phyloP scores from a whole-genome alignment of 1,140 invertebrate genomes.

The Stenopsyche tienmushanensis region DNA sequence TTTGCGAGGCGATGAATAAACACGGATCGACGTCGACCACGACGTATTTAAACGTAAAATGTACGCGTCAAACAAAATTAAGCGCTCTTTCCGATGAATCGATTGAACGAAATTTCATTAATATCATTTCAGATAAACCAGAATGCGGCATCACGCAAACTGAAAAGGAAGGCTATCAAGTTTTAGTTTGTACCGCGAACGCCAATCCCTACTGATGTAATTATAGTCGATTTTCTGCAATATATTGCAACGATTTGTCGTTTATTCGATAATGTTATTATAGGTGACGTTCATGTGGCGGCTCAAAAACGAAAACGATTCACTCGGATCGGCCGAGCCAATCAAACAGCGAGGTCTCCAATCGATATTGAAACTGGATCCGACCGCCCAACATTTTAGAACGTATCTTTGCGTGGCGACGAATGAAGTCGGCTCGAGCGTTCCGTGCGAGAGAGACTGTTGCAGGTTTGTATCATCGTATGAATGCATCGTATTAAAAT shows the following conservation, averaged over 20 bases:
- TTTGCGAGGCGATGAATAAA: constrained; percentile 74
- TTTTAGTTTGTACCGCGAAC: constrained; percentile 75
- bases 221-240: constrained; percentile 16
- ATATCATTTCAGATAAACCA: constrained; percentile 69
- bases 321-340: constrained; percentile 60
- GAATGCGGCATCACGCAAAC: constrained; percentile 77
- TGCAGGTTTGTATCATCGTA: too few species aligned
- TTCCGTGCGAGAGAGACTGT: constrained; percentile 78
- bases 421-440: constrained; percentile 75
- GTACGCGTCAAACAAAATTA: constrained; percentile 68
- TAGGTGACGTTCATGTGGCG: constrained; percentile 79
- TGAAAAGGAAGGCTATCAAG: constrained; percentile 70
- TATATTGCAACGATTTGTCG: not conserved
- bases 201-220: constrained; percentile 78
- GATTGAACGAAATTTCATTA: constrained; percentile 10
- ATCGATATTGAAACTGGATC: constrained; percentile 67
- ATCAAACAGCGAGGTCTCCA: constrained; percentile 57
- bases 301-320: constrained; percentile 80
- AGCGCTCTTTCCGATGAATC: too few species aligned
- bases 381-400: constrained; percentile 64
- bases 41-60: constrained; percentile 74
- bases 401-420: constrained; percentile 83
- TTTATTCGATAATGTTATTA: not conserved
- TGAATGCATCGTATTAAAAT: not conserved
- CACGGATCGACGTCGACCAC: constrained; percentile 68